Conservation (phyloP, 2,888 invertebrate genomes). For the Adineta ricciae region DNA sequence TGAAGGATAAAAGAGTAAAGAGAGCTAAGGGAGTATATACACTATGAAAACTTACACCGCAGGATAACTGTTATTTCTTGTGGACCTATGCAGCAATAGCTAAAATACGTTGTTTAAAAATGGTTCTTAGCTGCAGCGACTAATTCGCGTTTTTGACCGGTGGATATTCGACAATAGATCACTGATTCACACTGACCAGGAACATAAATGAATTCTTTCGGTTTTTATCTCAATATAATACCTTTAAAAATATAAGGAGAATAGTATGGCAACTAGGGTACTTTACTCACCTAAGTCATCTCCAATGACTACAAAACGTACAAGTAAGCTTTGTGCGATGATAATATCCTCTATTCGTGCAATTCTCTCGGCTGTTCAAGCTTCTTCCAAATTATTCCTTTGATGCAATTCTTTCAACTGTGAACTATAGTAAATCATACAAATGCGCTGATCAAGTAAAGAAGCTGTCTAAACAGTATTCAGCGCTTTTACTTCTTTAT, state of each 20-base stretch:
- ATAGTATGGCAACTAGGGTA: neutral
- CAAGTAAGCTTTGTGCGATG: neutral
- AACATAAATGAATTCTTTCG: slow-evolving; percentile 67
- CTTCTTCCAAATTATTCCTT: neutral
- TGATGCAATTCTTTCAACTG: neutral
- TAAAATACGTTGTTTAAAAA: too few relatives aligned
- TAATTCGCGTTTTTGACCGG: slow-evolving; percentile 66
- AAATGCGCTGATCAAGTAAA: neutral
- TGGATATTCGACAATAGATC: slow-evolving; percentile 80
- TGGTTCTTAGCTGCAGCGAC: slow-evolving; percentile 98
- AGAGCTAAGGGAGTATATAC: too few relatives aligned
- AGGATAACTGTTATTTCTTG: too few relatives aligned
- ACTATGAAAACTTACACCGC: too few relatives aligned
- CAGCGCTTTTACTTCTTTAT: slow-evolving; percentile 57
- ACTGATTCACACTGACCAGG: slow-evolving; percentile 75
- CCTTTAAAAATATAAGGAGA: neutral
- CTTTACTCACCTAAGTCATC: neutral
- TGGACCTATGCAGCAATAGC: too few relatives aligned
- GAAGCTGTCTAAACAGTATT: neutral
- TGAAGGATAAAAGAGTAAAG: too few relatives aligned
- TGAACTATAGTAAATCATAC: neutral
- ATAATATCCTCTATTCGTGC: neutral
- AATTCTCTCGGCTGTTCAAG: neutral
- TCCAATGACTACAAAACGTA: neutral
- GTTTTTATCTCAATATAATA: neutral